Evolutionary conservation across 1,140 invertebrate genomes (phyloP).

Genomic region (Phenacoccus solenopsis): DNA sequence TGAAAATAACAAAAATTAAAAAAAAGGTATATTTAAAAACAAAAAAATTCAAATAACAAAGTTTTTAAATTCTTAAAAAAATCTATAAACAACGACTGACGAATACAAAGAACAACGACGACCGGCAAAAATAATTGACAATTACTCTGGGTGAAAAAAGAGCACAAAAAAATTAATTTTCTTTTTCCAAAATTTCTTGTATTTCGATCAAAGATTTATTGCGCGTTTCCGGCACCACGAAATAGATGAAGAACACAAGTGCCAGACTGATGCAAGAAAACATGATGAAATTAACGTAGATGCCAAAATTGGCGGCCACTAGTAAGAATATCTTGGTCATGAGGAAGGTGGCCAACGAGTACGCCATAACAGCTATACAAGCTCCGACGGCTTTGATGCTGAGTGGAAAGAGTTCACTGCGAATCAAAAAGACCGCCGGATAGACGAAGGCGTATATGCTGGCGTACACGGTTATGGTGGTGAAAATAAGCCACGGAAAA

Average conservation of each 20-base stretch:
- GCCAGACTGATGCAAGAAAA: conserved; percentile 56
- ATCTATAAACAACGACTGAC: no score
- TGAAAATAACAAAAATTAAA: no score
- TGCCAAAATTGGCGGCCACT: conserved; percentile 44
- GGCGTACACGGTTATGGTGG: conserved; percentile 44
- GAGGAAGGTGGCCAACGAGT: conserved; percentile 43
- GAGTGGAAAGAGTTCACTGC: conserved; percentile 47
- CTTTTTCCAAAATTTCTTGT: conserved; percentile 34
- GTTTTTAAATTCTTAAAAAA: no score
- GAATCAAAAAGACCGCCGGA: conserved; percentile 41
- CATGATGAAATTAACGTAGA: conserved; percentile 61
- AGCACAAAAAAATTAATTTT: no score
- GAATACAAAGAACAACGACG: no score
- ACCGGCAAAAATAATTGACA: no score
- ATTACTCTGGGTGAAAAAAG: no score
- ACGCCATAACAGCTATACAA: conserved; percentile 34
- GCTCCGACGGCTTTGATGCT: conserved; percentile 45
- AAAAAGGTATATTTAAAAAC: no score
- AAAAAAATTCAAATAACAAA: no score
- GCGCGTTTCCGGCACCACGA: conserved; percentile 66
- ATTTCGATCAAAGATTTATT: conserved; percentile 62
- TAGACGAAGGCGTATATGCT: conserved; percentile 39
- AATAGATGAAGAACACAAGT: conserved; percentile 42
- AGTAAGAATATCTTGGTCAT: conserved; percentile 60
- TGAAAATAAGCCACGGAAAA: conserved; percentile 38